Percentiles rank a stretch among this genome's conserved stretches.
Conservation (phyloP, 2,888 invertebrate genomes). For the Deroplatys truncata region DNA sequence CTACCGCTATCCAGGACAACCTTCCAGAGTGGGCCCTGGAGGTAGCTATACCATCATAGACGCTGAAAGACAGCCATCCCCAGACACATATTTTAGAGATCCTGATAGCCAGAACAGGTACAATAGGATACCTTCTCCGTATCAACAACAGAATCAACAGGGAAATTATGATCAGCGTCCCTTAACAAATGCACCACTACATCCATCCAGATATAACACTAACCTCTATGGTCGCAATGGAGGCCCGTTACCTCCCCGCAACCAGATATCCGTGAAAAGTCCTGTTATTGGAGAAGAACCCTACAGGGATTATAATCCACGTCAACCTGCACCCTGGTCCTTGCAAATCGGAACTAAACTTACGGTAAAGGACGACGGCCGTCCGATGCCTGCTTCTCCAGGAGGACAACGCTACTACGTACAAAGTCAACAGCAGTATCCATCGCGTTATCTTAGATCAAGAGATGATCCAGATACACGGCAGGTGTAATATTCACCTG, state of each 20-base stretch:
- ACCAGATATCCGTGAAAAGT: slow-evolving; percentile 8
- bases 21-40: background rate
- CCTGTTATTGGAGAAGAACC: slow-evolving; percentile 27
- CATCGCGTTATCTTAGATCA: background rate
- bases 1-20: slow-evolving; percentile 6
- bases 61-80: slow-evolving; percentile 16
- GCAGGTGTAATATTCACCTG: background rate
- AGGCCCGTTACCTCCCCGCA: background rate
- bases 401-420: slow-evolving; percentile 30
- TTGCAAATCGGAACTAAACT: slow-evolving; percentile 32
- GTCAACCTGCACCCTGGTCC: slow-evolving; percentile 32
- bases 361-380: slow-evolving; percentile 32
- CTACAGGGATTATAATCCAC: slow-evolving; percentile 31
- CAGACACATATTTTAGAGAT: slow-evolving; percentile 10
- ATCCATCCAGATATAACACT: slow-evolving; percentile 3
- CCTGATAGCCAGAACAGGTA: slow-evolving; percentile 8
- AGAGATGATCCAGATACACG: slow-evolving; percentile 1
- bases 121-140: slow-evolving; percentile 28
- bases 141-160: slow-evolving; percentile 19
- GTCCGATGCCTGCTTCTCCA: slow-evolving; percentile 21
- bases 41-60: slow-evolving; percentile 30
- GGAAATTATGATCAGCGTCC: background rate
- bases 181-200: background rate
- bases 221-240: background rate
- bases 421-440: slow-evolving; percentile 25